Evolutionary conservation across 2,797 vertebrate species (phyloP).

Genomic region (Pipistrellus pygmaeus): DNA sequence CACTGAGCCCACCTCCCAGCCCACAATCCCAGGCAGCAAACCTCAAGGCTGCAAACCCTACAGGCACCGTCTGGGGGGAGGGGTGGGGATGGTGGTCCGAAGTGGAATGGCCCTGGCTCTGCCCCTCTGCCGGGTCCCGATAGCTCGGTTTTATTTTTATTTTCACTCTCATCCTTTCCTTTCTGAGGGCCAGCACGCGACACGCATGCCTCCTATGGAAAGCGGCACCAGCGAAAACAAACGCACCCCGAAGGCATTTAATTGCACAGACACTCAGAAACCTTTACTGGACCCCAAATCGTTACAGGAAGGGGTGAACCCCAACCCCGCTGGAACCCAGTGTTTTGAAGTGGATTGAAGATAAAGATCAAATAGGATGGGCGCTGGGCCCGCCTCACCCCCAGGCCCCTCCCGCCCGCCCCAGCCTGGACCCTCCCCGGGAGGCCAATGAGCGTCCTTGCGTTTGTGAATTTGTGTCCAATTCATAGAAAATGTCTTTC

Average conservation of each 20-base stretch:
- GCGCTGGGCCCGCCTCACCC: slow-evolving; percentile 63
- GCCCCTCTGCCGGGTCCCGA: not conserved
- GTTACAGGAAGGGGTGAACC: slow-evolving; percentile 86
- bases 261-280: slow-evolving; percentile 88
- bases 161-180: slow-evolving; percentile 69
- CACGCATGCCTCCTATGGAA: slow-evolving; percentile 68
- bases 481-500: slow-evolving; percentile 81
- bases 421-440: slow-evolving; percentile 67
- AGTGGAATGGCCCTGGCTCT: not conserved
- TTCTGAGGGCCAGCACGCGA: slow-evolving; percentile 75
- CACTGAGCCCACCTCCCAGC: not conserved
- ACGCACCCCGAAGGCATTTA: slow-evolving; percentile 82
- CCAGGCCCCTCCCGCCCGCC: not conserved
- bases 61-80: not conserved
- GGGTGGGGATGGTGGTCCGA: not conserved
- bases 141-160: slow-evolving; percentile 45
- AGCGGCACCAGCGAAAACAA: slow-evolving; percentile 80
- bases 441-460: slow-evolving; percentile 82
- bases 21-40: slow-evolving; percentile 24
- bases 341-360: slow-evolving; percentile 84
- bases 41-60: not conserved
- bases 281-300: slow-evolving; percentile 87
- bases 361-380: slow-evolving; percentile 84
- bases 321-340: slow-evolving; percentile 74
- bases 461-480: slow-evolving; percentile 75